phyloP scores from a whole-genome alignment of 2,797 vertebrate genomes.

The Chloroceryle inda region DNA sequence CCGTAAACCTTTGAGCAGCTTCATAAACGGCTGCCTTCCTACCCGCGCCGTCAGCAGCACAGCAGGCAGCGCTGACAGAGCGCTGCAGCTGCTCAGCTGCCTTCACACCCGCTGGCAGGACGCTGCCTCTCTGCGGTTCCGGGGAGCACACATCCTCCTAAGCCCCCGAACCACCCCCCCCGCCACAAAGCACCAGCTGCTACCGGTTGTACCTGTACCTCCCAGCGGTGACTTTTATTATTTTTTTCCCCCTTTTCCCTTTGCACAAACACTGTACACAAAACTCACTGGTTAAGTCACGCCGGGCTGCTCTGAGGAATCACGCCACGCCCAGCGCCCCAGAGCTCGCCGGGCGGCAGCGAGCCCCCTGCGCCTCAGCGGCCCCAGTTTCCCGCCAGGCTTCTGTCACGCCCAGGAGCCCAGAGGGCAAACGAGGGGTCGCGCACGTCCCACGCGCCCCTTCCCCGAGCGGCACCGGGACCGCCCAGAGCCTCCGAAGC shows the following conservation, averaged over 20 bases:
- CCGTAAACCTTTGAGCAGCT: accelerated
- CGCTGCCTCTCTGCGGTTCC: neutral
- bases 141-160: neutral
- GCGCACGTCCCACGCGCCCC: neutral
- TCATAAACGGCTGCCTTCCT: accelerated
- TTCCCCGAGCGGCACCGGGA: neutral
- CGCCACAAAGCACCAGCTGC: neutral
- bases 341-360: neutral
- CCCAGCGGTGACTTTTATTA: too few species aligned
- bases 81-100: neutral
- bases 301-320: neutral
- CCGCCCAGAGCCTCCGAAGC: neutral
- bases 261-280: neutral
- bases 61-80: accelerated
- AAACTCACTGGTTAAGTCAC: constrained; percentile 33
- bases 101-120: too few species aligned
- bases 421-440: neutral
- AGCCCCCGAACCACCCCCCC: neutral
- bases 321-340: neutral
- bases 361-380: neutral
- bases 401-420: neutral
- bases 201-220: too few species aligned
- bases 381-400: neutral
- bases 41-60: neutral
- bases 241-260: neutral